Percentiles rank a stretch among this genome's conserved stretches.
These are phyloP conservation scores for Lasiommata megera DNA, from an alignment of 2,888 invertebrate genomes.

Conservation along the genomic window DNA sequence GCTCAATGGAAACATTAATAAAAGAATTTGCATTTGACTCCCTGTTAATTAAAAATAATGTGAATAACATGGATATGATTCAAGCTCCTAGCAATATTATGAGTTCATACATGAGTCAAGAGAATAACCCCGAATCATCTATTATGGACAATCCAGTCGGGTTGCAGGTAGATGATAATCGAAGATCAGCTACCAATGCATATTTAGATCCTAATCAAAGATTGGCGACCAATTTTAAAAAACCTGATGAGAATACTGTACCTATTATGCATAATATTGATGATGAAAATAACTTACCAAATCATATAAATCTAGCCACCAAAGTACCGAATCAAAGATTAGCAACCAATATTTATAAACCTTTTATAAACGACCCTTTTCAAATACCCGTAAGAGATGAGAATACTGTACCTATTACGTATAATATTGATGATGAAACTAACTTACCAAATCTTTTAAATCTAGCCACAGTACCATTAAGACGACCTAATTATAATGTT, in stretches of 20 bases:
- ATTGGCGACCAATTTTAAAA: not conserved
- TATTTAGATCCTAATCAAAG: not conserved
- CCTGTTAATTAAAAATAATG: conserved; percentile 21
- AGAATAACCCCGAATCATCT: not conserved
- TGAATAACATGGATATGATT: not conserved
- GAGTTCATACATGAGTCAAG: not conserved
- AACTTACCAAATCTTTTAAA: not conserved
- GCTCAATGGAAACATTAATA: conserved; percentile 17
- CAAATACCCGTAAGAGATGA: not conserved
- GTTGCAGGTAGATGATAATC: not conserved
- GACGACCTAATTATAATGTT: conserved; percentile 1
- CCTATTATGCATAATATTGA: not conserved
- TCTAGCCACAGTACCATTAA: not conserved
- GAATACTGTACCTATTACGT: not conserved
- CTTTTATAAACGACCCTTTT: not conserved
- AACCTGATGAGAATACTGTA: not conserved
- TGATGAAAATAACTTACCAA: not conserved
- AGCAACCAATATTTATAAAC: not conserved
- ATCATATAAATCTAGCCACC: not conserved
- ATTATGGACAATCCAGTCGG: not conserved
- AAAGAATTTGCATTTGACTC: conserved; percentile 27
- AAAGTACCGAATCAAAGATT: not conserved
- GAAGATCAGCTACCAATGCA: not conserved
- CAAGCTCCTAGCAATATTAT: not conserved
- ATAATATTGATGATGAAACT: not conserved